These are phyloP conservation scores for Heterotilapia buettikoferi DNA, from an alignment of 2,113 vertebrate species.

Conservation along the genomic window DNA sequence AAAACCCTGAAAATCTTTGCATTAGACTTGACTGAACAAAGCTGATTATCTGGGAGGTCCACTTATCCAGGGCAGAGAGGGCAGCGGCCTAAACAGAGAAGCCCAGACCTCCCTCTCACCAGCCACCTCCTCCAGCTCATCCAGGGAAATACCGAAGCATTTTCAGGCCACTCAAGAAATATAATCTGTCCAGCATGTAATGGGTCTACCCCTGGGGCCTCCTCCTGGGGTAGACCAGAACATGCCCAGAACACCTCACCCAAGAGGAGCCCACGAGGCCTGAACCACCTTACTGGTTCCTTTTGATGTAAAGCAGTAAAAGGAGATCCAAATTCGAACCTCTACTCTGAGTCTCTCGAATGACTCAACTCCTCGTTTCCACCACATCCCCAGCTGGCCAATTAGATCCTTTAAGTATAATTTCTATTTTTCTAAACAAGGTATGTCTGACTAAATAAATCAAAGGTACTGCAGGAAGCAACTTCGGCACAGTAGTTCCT, in stretches of 20 bases:
- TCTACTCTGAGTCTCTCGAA: neutral
- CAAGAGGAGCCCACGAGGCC: no score
- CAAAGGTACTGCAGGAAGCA: neutral
- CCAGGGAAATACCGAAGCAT: no score
- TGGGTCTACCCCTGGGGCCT: no score
- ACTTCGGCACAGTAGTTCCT: neutral
- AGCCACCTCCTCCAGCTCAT: no score
- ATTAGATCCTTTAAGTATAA: neutral
- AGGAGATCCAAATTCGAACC: neutral
- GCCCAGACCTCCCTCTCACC: no score
- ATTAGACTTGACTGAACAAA: neutral
- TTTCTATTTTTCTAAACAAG: neutral
- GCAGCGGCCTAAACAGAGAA: neutral
- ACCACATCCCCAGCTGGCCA: neutral
- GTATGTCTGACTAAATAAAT: neutral
- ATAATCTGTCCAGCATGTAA: no score
- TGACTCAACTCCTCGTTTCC: neutral
- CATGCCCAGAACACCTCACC: no score
- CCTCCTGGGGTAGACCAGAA: no score
- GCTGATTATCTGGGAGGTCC: neutral
- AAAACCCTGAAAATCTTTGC: neutral
- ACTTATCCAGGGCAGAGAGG: neutral
- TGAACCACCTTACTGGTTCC: no score
- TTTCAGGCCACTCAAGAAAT: no score
- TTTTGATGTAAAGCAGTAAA: no score